Percentiles rank a stretch among this genome's conserved stretches.
Conservation (phyloP, 2,888 invertebrate genomes). For the Cryptus viduatorius region DNA sequence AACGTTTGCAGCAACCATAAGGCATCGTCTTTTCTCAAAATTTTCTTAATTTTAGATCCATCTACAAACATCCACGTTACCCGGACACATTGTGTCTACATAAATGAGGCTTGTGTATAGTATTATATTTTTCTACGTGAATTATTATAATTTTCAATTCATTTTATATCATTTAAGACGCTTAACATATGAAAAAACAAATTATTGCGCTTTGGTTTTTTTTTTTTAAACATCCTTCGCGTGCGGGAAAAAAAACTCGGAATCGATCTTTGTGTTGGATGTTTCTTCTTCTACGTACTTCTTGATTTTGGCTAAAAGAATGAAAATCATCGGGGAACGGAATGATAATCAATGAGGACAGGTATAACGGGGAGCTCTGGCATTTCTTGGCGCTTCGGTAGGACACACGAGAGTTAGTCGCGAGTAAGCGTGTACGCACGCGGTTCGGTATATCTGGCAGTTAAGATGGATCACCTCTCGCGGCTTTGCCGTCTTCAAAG, state of each 20-base stretch:
- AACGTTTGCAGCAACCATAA: no score
- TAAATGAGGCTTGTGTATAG: not conserved
- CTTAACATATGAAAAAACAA: no score
- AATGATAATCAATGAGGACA: conserved; percentile 78
- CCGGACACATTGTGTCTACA: not conserved
- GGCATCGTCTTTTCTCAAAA: no score
- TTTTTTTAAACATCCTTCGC: no score
- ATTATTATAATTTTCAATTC: not conserved
- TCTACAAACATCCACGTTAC: not conserved
- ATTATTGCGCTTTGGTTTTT: no score
- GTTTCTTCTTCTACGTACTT: not conserved
- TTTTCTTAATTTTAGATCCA: no score
- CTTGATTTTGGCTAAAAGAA: not conserved
- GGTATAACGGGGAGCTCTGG: conserved; percentile 77
- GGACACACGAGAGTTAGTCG: conserved; percentile 22
- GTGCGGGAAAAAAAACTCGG: no score
- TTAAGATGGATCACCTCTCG: conserved; percentile 80
- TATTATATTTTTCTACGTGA: not conserved
- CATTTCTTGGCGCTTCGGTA: conserved; percentile 68
- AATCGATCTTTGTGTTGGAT: no score
- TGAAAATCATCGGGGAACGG: conserved; percentile 69
- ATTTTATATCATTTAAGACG: not conserved
- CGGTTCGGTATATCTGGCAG: conserved; percentile 72
- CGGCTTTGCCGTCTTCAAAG: conserved; percentile 77
- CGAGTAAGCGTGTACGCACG: conserved; percentile 21